Percentiles rank a stretch among this genome's conserved stretches.
These are phyloP conservation scores for Chrysotoxum bicinctum DNA, from an alignment of 2,888 invertebrate species.

Conservation along the genomic window DNA sequence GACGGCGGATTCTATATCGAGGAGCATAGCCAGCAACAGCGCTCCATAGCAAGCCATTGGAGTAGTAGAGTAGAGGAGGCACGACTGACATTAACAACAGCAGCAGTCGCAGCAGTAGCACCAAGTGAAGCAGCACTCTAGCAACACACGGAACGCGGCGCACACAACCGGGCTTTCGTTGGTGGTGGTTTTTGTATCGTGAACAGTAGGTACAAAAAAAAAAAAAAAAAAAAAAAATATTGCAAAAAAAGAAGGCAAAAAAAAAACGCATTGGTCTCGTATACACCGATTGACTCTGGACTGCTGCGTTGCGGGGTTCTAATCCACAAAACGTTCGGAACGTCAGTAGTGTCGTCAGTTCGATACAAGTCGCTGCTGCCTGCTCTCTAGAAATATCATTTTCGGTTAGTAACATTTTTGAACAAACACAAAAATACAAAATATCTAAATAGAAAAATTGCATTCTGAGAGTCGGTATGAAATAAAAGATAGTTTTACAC, in stretches of 20 bases:
- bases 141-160: constrained; percentile 69
- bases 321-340: constrained; percentile 74
- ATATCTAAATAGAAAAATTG: constrained; percentile 50
- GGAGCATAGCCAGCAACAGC: constrained; percentile 65
- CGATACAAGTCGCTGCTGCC: constrained; percentile 77
- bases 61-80: constrained; percentile 71
- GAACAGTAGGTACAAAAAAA: constrained; percentile 59
- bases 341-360: constrained; percentile 77
- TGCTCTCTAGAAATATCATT: constrained; percentile 74
- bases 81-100: constrained; percentile 69
- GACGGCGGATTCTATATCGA: constrained; percentile 44
- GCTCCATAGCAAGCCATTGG: constrained; percentile 64
- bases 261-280: constrained; percentile 73
- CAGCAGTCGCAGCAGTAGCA: constrained; percentile 60
- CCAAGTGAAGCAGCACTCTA: constrained; percentile 69
- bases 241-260: constrained; percentile 50
- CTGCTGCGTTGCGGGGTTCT: constrained; percentile 73
- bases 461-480: constrained; percentile 62
- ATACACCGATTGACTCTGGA: constrained; percentile 69
- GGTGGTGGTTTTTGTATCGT: constrained; percentile 72
- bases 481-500: constrained; percentile 34
- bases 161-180: constrained; percentile 67
- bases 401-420: constrained; percentile 71
- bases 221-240: constrained; percentile 31
- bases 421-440: constrained; percentile 40